Conservation (phyloP, 2,113 vertebrate genomes). For the Otocyon megalotis region DNA sequence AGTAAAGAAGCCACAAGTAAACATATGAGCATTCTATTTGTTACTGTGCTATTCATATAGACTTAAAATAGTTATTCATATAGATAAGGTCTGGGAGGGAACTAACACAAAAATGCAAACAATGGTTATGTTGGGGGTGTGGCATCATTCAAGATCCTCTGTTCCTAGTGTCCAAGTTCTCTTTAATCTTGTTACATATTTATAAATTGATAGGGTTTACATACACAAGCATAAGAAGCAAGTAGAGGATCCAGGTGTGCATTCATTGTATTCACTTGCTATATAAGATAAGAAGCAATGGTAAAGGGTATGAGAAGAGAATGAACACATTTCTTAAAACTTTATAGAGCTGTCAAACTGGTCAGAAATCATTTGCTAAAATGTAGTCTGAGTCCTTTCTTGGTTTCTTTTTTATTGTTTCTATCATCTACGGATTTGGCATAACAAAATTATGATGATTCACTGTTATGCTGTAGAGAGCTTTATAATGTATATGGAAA, state of each 20-base stretch:
- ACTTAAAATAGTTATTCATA: neutral
- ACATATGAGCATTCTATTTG: neutral
- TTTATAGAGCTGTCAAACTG: conserved; percentile 3
- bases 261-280: neutral
- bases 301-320: neutral
- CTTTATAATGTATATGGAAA: conserved; percentile 73
- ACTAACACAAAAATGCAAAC: neutral
- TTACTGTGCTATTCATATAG: neutral
- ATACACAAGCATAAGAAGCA: neutral
- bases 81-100: neutral
- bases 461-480: conserved; percentile 5
- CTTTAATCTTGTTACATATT: neutral
- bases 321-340: conserved; percentile 6
- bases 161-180: neutral
- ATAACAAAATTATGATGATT: conserved; percentile 78
- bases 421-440: conserved; percentile 55
- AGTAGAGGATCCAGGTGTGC: neutral
- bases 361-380: conserved; percentile 57
- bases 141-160: neutral
- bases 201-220: neutral
- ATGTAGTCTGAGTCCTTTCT: neutral
- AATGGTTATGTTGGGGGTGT: neutral
- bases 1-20: neutral
- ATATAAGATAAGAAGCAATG: neutral
- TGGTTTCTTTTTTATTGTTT: conserved; percentile 73